These are phyloP conservation scores for Sitobion miscanthi DNA, from an alignment of 1,140 invertebrate genomes.

Conservation along the genomic window DNA sequence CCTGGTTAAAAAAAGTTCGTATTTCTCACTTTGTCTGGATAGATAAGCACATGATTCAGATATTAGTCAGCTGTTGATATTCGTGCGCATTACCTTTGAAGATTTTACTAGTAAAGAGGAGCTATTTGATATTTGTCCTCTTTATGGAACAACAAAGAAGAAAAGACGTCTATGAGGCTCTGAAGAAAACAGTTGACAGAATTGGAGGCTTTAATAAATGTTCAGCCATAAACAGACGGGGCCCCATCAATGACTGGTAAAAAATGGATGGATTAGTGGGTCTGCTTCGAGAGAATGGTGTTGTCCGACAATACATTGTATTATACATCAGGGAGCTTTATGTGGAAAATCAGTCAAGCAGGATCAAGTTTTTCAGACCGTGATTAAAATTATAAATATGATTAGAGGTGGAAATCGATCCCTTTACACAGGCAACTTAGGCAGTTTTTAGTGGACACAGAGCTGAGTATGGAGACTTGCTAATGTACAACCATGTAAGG, in stretches of 20 bases:
- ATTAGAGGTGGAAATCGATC: conserved; percentile 30
- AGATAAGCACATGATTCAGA: conserved; percentile 60
- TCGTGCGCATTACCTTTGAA: too few relatives aligned
- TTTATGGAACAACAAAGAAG: conserved; percentile 59
- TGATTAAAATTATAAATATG: conserved; percentile 57
- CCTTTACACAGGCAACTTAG: conserved; percentile 49
- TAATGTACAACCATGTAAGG: conserved; percentile 57
- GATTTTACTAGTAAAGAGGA: conserved; percentile 21
- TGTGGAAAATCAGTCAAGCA: conserved; percentile 59
- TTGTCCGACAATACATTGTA: conserved; percentile 58
- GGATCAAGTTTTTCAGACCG: conserved; percentile 57
- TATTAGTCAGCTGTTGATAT: conserved; percentile 50
- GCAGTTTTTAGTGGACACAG: conserved; percentile 51
- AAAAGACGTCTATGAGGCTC: conserved; percentile 59
- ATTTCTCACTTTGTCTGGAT: conserved; percentile 59
- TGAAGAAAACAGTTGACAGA: conserved; percentile 58
- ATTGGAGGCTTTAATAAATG: conserved; percentile 59
- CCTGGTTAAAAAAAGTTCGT: conserved; percentile 58
- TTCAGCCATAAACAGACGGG: conserved; percentile 58
- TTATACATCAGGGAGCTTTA: conserved; percentile 59
- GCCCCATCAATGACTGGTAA: conserved; percentile 58
- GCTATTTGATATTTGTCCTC: conserved; percentile 58
- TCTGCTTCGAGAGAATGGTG: conserved; percentile 57
- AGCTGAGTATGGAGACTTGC: conserved; percentile 53
- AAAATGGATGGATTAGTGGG: conserved; percentile 34